Evolutionary conservation across 2,888 invertebrate species (phyloP).

Genomic region (Cosmia trapezina): DNA sequence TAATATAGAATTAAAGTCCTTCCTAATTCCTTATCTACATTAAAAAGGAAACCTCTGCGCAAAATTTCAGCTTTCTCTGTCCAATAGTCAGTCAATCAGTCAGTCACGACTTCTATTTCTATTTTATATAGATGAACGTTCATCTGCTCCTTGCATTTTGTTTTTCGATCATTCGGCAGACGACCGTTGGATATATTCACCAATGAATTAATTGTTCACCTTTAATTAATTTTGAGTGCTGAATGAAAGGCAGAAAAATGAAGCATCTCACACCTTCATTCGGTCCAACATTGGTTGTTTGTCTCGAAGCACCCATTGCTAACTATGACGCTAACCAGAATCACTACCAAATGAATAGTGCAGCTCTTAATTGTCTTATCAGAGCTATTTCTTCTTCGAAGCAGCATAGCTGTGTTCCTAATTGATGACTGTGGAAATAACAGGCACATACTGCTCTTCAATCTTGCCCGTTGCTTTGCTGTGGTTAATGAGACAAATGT

Average conservation of each 20-base stretch:
- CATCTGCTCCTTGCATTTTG: neutral
- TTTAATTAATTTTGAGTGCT: neutral
- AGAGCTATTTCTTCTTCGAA: neutral
- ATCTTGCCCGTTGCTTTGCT: neutral
- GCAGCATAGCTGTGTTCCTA: too few relatives aligned
- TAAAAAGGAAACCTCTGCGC: too few relatives aligned
- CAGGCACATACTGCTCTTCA: neutral
- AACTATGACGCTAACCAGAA: neutral
- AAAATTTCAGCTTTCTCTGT: too few relatives aligned
- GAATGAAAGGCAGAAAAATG: neutral
- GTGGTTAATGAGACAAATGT: too few relatives aligned
- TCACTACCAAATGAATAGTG: neutral
- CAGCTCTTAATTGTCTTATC: neutral
- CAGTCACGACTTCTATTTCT: too few relatives aligned
- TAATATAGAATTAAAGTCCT: too few relatives aligned
- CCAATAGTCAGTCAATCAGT: too few relatives aligned
- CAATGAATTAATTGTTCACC: neutral
- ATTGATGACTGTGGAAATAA: neutral
- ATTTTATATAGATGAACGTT: too few relatives aligned
- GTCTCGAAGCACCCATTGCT: neutral
- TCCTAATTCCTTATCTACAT: too few relatives aligned
- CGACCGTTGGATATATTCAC: neutral
- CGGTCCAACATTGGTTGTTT: too few relatives aligned
- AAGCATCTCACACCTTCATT: neutral
- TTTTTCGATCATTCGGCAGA: neutral